Evolutionary conservation across 2,888 invertebrate species (phyloP), one percentile per base, ranked within the genome.

Genomic region (Masnerella sp.): DNA sequence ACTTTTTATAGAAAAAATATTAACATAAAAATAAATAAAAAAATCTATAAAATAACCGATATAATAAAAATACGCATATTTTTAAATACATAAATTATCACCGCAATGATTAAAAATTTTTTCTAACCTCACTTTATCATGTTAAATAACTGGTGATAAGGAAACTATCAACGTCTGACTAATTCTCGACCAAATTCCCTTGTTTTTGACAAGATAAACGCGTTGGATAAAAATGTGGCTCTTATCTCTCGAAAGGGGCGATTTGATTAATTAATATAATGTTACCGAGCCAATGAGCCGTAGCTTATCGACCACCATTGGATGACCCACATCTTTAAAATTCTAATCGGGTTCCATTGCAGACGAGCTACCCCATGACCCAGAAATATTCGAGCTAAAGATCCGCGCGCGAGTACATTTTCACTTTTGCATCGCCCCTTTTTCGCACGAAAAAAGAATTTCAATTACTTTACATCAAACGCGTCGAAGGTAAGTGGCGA

Each of bases 341-440:
- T 80, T 80, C 78, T 82, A 82, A 81, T 82, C 79, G 78, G 79
- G 75, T 77, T 75, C 75, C 79, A 59, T 79, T 80, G 74, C 79
- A 62, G 75, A 54, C 67, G 72, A 75, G 32, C 70, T 77, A 68
- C 51, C 74, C 58, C 69, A 43, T 77, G 75, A 62, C 77, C 71
- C 45, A 77, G 71, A 77, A 75, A 74, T 40, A 64, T 49, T 51
- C 43, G 56, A 74, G 65, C 36, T 45, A 56, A 70, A 67, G 49
- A 54, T 64, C 32, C 30, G 17, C 22, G 32, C 11, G 25, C 36
- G 47, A 56, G 30, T 47, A 65, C 56, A 64, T 64, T 69, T 45
- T 69, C 56, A 67, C 54, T 49, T 59, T 40, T 38, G 52, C 54
- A 40, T 58, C 56, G 42, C 45, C 28, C 40, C 52, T 36, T 15